Conservation (phyloP, 64 coral and sea anemone genomes). For the Catalaphyllia jardinei region DNA sequence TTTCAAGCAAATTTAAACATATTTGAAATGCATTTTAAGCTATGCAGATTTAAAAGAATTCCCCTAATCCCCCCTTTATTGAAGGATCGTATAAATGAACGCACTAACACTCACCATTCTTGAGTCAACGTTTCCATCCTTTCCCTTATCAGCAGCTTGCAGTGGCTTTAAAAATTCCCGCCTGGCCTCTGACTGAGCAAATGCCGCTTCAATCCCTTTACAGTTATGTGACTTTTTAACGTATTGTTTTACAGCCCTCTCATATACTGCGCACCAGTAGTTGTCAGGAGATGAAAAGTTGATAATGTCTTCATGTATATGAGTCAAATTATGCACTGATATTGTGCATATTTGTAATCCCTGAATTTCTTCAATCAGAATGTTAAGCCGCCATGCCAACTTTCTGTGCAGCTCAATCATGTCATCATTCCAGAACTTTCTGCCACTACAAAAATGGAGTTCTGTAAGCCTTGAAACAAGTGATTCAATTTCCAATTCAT, state of each 20-base stretch:
- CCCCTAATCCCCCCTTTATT: too few species aligned
- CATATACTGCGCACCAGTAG: conserved; percentile 55
- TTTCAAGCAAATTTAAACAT: too few species aligned
- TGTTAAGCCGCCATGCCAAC: conserved; percentile 59
- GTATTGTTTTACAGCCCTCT: conserved; percentile 60
- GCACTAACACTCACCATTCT: too few species aligned
- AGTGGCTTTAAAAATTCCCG: conserved; percentile 33
- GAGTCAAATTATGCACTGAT: conserved; percentile 69
- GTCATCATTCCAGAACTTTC: conserved; percentile 41
- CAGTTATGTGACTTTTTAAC: conserved; percentile 29
- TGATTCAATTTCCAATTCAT: conserved; percentile 56
- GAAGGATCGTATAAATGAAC: too few species aligned
- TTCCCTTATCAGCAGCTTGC: too few species aligned
- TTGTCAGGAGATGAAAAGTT: conserved; percentile 62
- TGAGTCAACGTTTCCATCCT: too few species aligned
- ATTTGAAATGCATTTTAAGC: too few species aligned
- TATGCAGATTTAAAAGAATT: too few species aligned
- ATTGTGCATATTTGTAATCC: conserved; percentile 76
- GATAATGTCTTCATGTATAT: conserved; percentile 57
- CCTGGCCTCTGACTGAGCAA: conserved; percentile 8
- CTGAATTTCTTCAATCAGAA: conserved; percentile 70
- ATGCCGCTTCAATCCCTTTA: conserved; percentile 19
- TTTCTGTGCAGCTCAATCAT: conserved; percentile 60
- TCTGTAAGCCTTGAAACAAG: conserved; percentile 52
- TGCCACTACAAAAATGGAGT: conserved; percentile 63